Base-by-base conservation (phyloP, 53 echinoderm and acorn worm genomes). In the Paracentrotus lividus region DNA sequence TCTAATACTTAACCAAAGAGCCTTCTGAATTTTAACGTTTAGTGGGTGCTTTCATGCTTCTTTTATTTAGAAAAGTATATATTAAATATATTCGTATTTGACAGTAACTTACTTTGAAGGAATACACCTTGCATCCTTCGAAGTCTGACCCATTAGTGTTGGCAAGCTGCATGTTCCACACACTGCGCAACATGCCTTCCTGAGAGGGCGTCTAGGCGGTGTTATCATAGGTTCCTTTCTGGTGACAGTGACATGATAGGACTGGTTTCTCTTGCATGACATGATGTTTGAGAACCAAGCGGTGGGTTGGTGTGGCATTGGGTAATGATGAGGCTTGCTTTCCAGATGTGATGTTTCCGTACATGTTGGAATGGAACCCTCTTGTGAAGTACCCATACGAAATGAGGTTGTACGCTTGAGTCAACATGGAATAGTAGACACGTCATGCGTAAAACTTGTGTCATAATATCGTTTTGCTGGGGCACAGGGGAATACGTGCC, bases 51-150 rank as follows among this genome's bases (percentile, higher is more conserved):
- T 12, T 2, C 5, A 47, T 23, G 47, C 24, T 45, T 7, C 10
- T 9, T 78, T 45, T 78, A 8, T 1, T 61, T 29, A n/a, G 0
- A 60, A 20, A 55, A 15, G 21, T 12, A 15, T 42, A 23, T 44
- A 78, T 24, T 6, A 78, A 44, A 23, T 45, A 44, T 47, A 47
- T n/a, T 78, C 2, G 59, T 18, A 18, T 3, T n/a, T 8, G 44
- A 81, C 47, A 72, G 3, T 26, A 81, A 77, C 94, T 94, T 93
- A 99, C 99, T 97, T 99, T 99, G 92, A 99, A 99, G 69, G 97
- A 99, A 38, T 97, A n/a, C n/a, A n/a, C 99, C 95, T 99, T 99
- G 93, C 99, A 99, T 88, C 99, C 99, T 64, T 99, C 99, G 66
- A 97, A 99, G 97, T 24, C 99, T 95, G 66, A 99, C 99, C 38